Conservation (phyloP, 2,888 invertebrate genomes). For the Amphipyra tragopoginis region DNA sequence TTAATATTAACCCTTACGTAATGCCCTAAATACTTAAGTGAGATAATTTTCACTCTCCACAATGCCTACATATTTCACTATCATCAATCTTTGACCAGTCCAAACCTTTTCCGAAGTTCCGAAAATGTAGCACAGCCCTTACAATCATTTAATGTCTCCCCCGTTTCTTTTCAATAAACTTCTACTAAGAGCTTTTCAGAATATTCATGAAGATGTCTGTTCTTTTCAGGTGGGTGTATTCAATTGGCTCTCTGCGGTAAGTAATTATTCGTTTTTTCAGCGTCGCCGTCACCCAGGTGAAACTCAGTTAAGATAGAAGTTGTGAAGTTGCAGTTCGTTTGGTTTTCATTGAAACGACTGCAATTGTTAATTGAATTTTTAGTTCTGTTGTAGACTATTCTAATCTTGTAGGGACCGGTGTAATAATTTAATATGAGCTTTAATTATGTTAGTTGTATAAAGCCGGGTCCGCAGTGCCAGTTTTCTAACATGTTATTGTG, state of each 20-base stretch:
- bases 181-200: slow-evolving; percentile 83
- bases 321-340: slow-evolving; percentile 60
- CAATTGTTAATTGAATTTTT: slow-evolving; percentile 59
- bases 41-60: neutral
- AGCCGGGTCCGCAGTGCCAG: too few relatives aligned
- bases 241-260: slow-evolving; percentile 73
- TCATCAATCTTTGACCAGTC: neutral
- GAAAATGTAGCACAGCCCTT: slow-evolving; percentile 46
- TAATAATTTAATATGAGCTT: slow-evolving; percentile 8
- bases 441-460: neutral
- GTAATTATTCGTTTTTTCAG: slow-evolving; percentile 68
- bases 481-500: too few relatives aligned
- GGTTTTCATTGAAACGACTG: slow-evolving; percentile 65
- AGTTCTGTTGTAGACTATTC: slow-evolving; percentile 27
- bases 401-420: neutral
- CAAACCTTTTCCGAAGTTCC: neutral
- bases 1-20: too few relatives aligned
- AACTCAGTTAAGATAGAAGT: slow-evolving; percentile 74
- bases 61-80: neutral
- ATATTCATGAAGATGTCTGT: slow-evolving; percentile 87
- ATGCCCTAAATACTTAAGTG: too few relatives aligned
- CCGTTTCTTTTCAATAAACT: slow-evolving; percentile 85
- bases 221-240: slow-evolving; percentile 87
- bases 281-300: slow-evolving; percentile 60
- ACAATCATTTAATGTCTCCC: slow-evolving; percentile 57